Evolutionary conservation across 2,888 invertebrate genomes (phyloP).

Genomic region (Mayetiola destructor): DNA sequence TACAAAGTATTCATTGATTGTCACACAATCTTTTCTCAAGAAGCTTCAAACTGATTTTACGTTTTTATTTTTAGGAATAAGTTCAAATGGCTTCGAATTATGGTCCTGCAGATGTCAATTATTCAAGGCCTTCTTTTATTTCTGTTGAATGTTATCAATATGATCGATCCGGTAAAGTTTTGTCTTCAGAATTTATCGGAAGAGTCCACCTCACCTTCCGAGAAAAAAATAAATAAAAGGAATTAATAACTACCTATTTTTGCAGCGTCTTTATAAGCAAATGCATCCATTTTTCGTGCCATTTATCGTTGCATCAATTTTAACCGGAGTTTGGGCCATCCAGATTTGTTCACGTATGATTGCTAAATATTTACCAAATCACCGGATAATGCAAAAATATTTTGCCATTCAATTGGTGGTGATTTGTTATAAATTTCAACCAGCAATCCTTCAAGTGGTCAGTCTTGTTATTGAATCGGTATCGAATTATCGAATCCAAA

Average conservation of each 20-base stretch:
- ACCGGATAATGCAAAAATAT: not conserved
- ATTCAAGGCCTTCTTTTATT: not conserved
- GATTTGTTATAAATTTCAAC: conserved; percentile 3
- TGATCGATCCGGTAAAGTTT: not conserved
- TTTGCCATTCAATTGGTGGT: conserved; percentile 3
- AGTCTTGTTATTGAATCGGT: not conserved
- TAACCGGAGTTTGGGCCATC: not conserved
- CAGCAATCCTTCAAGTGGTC: not conserved
- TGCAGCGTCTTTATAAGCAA: not conserved
- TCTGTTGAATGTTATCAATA: not conserved
- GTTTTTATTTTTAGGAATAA: not conserved
- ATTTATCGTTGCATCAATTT: not conserved
- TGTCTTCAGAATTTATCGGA: not conserved
- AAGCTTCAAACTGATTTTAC: not conserved
- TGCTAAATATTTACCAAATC: not conserved
- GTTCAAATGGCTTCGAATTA: not conserved
- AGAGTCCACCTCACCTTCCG: not conserved
- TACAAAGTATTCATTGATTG: not conserved
- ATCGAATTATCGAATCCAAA: not conserved
- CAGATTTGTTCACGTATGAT: conserved; percentile 2
- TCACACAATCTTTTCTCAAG: not conserved
- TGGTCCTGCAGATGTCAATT: conserved; percentile 8
- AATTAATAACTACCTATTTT: too few relatives aligned
- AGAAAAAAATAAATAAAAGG: not conserved
- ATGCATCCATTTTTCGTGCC: not conserved